Percentiles rank a stretch among this genome's conserved stretches.
Conservation (phyloP, 2,113 vertebrate species). For the Pterocles burchelli region DNA sequence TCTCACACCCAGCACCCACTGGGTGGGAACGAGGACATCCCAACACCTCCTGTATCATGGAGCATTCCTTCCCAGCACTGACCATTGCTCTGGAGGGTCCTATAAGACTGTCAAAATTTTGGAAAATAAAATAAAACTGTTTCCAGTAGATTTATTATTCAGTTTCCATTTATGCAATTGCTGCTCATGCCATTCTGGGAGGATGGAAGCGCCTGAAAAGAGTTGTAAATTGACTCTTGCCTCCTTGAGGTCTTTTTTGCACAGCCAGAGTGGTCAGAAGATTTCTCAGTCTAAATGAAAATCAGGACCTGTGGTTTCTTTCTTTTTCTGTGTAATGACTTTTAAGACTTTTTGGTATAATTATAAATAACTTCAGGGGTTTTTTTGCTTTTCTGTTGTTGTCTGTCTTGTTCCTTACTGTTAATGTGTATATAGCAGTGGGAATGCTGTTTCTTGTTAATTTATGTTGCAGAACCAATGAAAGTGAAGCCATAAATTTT, state of each 20-base stretch:
- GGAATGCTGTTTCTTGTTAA: neutral
- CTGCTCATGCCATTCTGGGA: neutral
- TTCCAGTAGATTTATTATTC: neutral
- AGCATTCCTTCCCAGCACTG: rapidly evolving
- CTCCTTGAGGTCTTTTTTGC: neutral
- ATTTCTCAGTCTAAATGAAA: neutral
- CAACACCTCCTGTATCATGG: neutral
- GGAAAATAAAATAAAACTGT: neutral
- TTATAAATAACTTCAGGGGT: neutral
- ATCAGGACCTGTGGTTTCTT: neutral
- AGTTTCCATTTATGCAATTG: neutral
- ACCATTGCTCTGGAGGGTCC: neutral
- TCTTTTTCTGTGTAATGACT: neutral
- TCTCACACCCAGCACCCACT: neutral
- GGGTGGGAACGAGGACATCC: neutral
- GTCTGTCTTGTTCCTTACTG: neutral
- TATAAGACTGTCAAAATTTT: neutral
- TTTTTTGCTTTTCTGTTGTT: neutral
- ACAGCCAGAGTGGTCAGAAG: neutral
- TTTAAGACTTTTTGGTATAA: neutral
- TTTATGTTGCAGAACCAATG: neutral
- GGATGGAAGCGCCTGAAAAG: neutral
- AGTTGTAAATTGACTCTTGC: neutral
- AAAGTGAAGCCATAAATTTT: neutral
- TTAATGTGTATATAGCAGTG: neutral